Percentiles rank a stretch among this genome's conserved stretches.
Conservation (phyloP, 2,113 vertebrate genomes). For the Astur gentilis region DNA sequence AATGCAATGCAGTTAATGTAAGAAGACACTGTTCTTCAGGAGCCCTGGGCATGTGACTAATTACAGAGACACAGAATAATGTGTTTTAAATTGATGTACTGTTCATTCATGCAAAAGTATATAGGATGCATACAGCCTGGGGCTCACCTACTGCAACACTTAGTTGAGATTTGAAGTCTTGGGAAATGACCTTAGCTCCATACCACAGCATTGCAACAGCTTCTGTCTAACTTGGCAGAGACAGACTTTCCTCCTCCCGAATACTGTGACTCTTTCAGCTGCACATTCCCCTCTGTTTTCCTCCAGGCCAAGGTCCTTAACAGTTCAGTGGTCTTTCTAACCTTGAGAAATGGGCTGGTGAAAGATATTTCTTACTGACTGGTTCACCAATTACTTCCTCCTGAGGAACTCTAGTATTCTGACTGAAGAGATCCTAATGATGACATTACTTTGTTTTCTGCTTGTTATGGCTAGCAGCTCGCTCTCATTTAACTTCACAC, state of each 20-base stretch:
- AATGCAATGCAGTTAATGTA: background rate
- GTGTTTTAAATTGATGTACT: background rate
- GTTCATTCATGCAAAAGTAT: background rate
- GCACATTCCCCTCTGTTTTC: background rate
- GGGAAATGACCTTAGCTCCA: background rate
- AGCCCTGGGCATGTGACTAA: background rate
- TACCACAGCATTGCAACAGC: background rate
- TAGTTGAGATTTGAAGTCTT: background rate
- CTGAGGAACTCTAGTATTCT: background rate
- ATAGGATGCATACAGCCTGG: background rate
- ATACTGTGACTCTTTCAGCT: background rate
- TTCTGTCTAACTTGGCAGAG: background rate
- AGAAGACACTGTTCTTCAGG: background rate
- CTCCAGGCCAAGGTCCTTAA: background rate
- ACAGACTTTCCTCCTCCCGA: background rate
- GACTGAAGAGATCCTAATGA: background rate
- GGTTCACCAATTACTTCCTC: background rate
- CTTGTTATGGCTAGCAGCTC: background rate
- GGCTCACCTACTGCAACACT: background rate
- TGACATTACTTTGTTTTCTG: background rate
- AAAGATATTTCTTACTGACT: background rate
- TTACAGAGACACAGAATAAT: background rate
- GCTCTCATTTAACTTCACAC: background rate
- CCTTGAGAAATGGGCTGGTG: background rate
- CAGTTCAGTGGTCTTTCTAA: background rate